A percentile compares a stretch with the other conserved stretches of the same genome.
phyloP scores from a whole-genome alignment of 1,140 invertebrate species.

The Polypedilum pembai region DNA sequence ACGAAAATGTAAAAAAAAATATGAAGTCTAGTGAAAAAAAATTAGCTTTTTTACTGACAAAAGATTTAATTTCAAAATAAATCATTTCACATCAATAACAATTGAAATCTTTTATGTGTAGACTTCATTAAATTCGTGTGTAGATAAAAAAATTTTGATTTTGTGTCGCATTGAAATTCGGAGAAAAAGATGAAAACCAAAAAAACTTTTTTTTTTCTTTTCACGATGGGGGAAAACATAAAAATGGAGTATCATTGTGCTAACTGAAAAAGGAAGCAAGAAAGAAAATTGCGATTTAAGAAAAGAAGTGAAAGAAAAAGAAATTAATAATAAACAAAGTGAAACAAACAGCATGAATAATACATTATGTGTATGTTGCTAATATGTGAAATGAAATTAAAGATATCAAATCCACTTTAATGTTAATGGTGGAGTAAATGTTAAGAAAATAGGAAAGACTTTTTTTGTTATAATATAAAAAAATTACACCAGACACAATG shows the following conservation, averaged over 20 bases:
- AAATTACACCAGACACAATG: neutral
- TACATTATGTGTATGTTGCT: neutral
- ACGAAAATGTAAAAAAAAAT: neutral
- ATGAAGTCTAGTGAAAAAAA: slow-evolving; percentile 23
- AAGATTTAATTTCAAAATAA: neutral
- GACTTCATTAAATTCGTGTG: neutral
- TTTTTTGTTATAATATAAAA: neutral
- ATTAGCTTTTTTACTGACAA: slow-evolving; percentile 24
- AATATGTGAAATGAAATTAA: neutral
- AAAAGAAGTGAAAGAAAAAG: neutral
- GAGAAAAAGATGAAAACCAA: neutral
- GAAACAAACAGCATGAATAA: neutral
- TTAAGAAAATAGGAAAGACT: neutral
- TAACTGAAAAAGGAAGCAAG: neutral
- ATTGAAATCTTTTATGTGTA: neutral
- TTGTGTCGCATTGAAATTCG: neutral
- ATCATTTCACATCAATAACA: slow-evolving; percentile 1
- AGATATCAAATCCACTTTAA: neutral
- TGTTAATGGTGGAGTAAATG: neutral
- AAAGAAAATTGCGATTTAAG: neutral
- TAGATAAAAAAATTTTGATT: neutral
- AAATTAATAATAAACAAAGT: neutral
- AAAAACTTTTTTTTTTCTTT: neutral
- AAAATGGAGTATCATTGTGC: neutral
- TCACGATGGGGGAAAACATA: neutral